Percentiles rank a stretch among this genome's conserved stretches.
These are phyloP conservation scores for Hermetia illucens DNA, from an alignment of 1,140 invertebrate genomes.

Conservation along the genomic window DNA sequence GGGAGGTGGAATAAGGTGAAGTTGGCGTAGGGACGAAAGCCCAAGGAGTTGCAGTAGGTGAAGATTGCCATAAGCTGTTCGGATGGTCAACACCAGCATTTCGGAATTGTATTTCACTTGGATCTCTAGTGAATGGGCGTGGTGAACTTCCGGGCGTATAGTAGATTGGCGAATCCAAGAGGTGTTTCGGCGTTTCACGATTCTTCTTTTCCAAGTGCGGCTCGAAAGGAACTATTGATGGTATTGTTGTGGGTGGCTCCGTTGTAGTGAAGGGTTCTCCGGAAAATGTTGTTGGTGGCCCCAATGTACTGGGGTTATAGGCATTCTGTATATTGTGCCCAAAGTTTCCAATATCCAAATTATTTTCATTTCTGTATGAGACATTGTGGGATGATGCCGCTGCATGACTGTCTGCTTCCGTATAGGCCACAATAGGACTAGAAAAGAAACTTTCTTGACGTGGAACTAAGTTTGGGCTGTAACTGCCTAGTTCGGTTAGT, in stretches of 20 bases:
- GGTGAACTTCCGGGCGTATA: slow-evolving; percentile 9
- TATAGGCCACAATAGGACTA: neutral
- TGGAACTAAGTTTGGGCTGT: slow-evolving; percentile 10
- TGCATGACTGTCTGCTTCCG: slow-evolving; percentile 5
- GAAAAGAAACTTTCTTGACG: neutral
- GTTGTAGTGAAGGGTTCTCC: neutral
- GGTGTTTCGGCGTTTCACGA: slow-evolving; percentile 20
- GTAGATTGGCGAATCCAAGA: slow-evolving; percentile 23
- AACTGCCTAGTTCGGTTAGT: slow-evolving; percentile 20
- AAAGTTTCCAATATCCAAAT: neutral
- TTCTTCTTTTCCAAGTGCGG: slow-evolving; percentile 3
- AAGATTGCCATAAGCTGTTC: slow-evolving; percentile 3
- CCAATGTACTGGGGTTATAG: neutral
- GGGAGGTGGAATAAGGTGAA: slow-evolving; percentile 19
- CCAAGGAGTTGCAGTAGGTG: slow-evolving; percentile 10
- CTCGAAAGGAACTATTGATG: neutral
- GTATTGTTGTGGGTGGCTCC: neutral
- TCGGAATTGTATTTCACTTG: slow-evolving; percentile 9
- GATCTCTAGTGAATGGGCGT: slow-evolving; percentile 24
- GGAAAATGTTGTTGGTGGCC: slow-evolving; percentile 1
- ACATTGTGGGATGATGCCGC: slow-evolving; percentile 8
- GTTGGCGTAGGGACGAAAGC: slow-evolving; percentile 20
- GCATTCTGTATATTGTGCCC: neutral
- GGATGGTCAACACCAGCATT: neutral
- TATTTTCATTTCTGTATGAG: neutral